Evolutionary conservation across 2,797 vertebrate species (phyloP), one percentile per base, ranked within the genome.

Genomic region (Zalophus californianus): DNA sequence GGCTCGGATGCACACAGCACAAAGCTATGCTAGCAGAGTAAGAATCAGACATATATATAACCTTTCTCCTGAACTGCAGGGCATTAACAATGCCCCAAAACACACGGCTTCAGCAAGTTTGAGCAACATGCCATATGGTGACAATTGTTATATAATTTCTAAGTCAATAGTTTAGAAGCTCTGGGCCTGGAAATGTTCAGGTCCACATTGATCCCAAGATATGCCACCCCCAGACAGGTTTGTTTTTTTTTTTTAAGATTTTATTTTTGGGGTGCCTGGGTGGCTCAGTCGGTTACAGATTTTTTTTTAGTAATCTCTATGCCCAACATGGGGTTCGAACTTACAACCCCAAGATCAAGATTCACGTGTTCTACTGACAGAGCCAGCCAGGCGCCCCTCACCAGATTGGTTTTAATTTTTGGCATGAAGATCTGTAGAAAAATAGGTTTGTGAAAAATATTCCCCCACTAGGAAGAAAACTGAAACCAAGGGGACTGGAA

Each of bases 131-230:
- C 96, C 93, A 94, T 93, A 95, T 88, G 93, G 92, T 23, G 75
- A 94, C 72, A 78, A 54, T 0, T 54, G 91, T 87, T 83, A 92
- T 0, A 12, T 73, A 79, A 92, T 75, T 91, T 95, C 82, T 82
- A 90, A 93, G 70, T 90, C 91, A 82, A 75, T n/a, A 94, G 41
- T 80, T 90, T 48, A 90, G 62, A 92, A n/a, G 83, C 68, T 92
- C 60, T 92, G 44, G 79, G 91, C 80, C 91, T 84, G 41, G 48
- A 92, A 75, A 83, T 15, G 13, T 6, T 58, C 38, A 25, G 5
- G 25, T 64, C 27, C 16, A n/a, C 27, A 52, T 0, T 14, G 38
- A 86, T 18, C 41, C 32, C 62, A 13, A 86, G 41, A 41, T 88
- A 56, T 8, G 60, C 35, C 72, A 75, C 41, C 41, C 32, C 23